Percentiles rank a stretch among this genome's conserved stretches.
Evolutionary conservation across 2,113 vertebrate species (phyloP).

Genomic region (Podarcis raffonei): DNA sequence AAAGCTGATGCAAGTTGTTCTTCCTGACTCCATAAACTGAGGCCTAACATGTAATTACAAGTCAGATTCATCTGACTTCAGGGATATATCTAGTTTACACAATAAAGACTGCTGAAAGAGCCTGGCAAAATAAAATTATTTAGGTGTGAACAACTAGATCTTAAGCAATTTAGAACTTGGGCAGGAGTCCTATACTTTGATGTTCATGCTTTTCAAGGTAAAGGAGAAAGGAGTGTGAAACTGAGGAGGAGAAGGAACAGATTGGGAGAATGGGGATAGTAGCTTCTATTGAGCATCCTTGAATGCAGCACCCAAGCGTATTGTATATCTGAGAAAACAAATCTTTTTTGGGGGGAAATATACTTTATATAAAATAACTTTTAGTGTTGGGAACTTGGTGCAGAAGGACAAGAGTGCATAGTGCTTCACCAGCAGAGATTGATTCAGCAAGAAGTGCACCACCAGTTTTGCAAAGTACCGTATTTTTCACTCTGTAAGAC

Average conservation of each 20-base stretch:
- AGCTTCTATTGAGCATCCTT: neutral
- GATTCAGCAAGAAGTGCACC: no score
- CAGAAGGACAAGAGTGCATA: neutral
- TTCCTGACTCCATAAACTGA: neutral
- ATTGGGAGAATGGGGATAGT: neutral
- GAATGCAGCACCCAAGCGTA: neutral
- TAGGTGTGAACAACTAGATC: neutral
- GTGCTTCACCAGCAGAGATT: neutral
- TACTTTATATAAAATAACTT: neutral
- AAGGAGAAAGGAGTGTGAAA: neutral
- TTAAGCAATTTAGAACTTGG: neutral
- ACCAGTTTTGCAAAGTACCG: neutral
- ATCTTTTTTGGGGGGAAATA: neutral
- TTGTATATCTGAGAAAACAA: neutral
- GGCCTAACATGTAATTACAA: neutral
- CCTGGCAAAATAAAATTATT: neutral
- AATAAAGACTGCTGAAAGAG: neutral
- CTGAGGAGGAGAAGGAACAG: accelerated
- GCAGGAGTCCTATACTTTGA: neutral
- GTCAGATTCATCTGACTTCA: neutral
- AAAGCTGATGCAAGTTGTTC: neutral
- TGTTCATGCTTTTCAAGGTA: neutral
- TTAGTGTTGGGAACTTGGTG: neutral
- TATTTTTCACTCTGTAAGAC: no score
- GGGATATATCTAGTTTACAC: neutral